A percentile compares a stretch with the other conserved stretches of the same genome.
Conservation (phyloP, 2,113 vertebrate genomes). For the Acrocephalus arundinaceus region DNA sequence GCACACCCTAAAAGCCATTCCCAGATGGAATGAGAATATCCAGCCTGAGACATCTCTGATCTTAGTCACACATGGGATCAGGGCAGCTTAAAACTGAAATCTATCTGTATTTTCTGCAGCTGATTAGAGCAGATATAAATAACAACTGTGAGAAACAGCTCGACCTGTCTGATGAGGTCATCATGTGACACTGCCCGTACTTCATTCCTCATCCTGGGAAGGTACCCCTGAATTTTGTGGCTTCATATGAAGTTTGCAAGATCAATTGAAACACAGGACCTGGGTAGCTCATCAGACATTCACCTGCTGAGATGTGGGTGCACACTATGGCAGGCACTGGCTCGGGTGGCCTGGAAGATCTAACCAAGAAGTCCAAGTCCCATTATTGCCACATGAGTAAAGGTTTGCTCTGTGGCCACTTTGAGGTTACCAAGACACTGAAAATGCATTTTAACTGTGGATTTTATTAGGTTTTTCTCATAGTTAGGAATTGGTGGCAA, state of each 20-base stretch:
- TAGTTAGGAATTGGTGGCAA: not conserved
- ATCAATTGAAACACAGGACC: not conserved
- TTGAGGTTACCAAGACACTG: not conserved
- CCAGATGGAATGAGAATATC: constrained; percentile 46
- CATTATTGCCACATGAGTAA: not conserved
- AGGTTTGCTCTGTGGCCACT: not conserved
- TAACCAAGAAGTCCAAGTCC: not conserved
- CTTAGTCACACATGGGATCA: constrained; percentile 34
- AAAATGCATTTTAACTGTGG: not conserved
- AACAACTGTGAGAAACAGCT: constrained; percentile 33
- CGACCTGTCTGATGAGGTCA: not conserved
- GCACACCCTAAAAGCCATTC: constrained; percentile 49
- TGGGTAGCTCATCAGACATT: not conserved
- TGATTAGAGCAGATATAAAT: constrained; percentile 37
- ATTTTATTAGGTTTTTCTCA: not conserved
- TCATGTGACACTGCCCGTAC: not conserved
- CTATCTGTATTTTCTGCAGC: constrained; percentile 28
- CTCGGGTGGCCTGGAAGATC: not conserved
- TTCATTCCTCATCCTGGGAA: not conserved
- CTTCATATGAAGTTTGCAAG: not conserved
- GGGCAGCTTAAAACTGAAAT: not conserved
- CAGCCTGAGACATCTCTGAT: constrained; percentile 46
- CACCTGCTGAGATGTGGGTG: not conserved
- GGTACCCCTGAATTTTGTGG: not conserved
- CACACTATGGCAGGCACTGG: not conserved